Evolutionary conservation across 2,797 vertebrate genomes (phyloP).

Genomic region (Gymnothorax javanicus): DNA sequence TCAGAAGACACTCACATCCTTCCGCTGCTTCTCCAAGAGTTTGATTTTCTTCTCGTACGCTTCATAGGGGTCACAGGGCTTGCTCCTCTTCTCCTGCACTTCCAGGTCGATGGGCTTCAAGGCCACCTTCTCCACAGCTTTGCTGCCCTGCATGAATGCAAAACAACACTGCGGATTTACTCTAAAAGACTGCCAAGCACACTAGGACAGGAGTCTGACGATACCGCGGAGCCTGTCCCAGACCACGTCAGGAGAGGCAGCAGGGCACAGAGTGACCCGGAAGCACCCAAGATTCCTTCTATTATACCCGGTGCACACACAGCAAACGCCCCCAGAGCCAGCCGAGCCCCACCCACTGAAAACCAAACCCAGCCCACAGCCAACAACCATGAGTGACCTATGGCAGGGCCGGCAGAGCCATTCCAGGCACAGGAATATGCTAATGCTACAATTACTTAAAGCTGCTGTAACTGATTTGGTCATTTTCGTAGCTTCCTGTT

Average conservation of each 20-base stretch:
- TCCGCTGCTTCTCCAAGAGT: slow-evolving; percentile 94
- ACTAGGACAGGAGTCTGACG: background rate
- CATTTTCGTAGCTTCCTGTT: no score
- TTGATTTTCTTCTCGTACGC: slow-evolving; percentile 94
- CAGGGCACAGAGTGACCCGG: background rate
- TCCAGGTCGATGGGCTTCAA: slow-evolving; percentile 76
- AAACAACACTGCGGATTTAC: slow-evolving; percentile 35
- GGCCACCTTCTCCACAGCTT: slow-evolving; percentile 72
- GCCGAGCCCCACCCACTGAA: background rate
- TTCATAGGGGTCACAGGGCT: slow-evolving; percentile 57
- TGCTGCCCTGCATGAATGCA: slow-evolving; percentile 65
- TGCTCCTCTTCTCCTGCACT: slow-evolving; percentile 92
- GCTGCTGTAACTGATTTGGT: no score
- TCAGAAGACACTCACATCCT: slow-evolving; percentile 82
- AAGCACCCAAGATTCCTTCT: background rate
- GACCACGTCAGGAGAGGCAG: background rate
- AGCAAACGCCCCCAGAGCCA: background rate
- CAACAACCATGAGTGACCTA: background rate
- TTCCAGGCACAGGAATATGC: no score
- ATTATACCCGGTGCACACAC: background rate
- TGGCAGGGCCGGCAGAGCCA: background rate
- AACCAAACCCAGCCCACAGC: background rate
- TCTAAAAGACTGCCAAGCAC: slow-evolving; percentile 13
- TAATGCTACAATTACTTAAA: no score
- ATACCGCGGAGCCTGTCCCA: background rate